Percentiles rank a stretch among this genome's conserved stretches.
These are phyloP conservation scores for Nomada lathburiana DNA, from an alignment of 2,888 invertebrate genomes.

Conservation along the genomic window DNA sequence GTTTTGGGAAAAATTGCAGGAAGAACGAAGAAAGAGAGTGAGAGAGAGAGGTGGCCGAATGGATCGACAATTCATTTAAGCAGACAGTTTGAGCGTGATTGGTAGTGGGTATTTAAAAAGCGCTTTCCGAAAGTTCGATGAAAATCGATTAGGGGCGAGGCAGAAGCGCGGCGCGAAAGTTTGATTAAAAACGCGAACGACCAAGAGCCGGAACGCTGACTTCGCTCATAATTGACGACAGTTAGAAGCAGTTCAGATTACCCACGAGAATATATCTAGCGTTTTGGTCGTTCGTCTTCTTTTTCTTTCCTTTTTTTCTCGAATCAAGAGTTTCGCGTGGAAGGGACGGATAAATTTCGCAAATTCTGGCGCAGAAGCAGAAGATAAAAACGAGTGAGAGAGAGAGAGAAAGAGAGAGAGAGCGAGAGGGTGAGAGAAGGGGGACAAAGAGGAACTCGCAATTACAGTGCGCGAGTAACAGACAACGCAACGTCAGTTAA, in stretches of 20 bases:
- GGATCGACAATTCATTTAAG: constrained; percentile 43
- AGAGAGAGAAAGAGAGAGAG: too few species aligned
- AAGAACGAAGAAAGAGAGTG: background rate
- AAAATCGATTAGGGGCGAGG: constrained; percentile 29
- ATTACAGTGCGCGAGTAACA: constrained; percentile 19
- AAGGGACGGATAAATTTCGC: constrained; percentile 16
- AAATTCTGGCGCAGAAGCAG: constrained; percentile 16
- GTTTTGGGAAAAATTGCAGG: background rate
- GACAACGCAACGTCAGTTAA: constrained; percentile 38
- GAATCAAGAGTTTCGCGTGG: background rate
- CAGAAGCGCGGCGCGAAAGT: constrained; percentile 5
- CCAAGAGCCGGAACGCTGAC: constrained; percentile 7
- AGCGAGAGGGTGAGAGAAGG: background rate
- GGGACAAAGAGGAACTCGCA: constrained; percentile 1
- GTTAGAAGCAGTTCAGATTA: constrained; percentile 37
- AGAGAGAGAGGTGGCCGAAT: background rate
- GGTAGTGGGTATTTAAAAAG: constrained; percentile 32
- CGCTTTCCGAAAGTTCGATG: constrained; percentile 25
- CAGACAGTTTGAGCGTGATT: constrained; percentile 31
- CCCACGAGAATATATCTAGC: constrained; percentile 25
- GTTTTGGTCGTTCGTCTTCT: background rate
- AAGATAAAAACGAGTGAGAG: constrained; percentile 4
- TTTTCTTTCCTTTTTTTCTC: background rate
- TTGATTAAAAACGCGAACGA: constrained; percentile 27
- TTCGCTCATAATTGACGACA: constrained; percentile 40